These are phyloP conservation scores for Taxidea taxus DNA, from an alignment of 2,113 vertebrate species.

Conservation along the genomic window DNA sequence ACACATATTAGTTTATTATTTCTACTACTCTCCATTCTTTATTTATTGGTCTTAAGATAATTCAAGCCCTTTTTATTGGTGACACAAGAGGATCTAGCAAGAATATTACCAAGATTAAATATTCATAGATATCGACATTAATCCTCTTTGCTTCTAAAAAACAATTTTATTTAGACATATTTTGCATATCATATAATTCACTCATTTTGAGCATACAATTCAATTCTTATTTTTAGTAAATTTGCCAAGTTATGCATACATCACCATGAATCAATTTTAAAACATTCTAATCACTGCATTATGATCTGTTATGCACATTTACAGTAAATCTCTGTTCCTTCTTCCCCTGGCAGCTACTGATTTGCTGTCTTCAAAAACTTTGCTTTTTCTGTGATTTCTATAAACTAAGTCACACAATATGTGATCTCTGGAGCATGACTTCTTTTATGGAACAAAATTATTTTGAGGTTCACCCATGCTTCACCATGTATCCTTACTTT, in stretches of 20 bases:
- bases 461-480: background rate
- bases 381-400: background rate
- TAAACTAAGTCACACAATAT: background rate
- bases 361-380: background rate
- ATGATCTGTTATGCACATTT: background rate
- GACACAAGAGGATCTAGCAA: background rate
- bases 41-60: background rate
- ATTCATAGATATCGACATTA: background rate
- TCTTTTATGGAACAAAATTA: background rate
- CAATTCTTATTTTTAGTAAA: background rate
- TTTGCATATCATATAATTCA: background rate
- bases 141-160: background rate
- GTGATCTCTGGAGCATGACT: background rate
- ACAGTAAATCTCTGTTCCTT: background rate
- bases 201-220: background rate
- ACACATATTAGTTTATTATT: background rate
- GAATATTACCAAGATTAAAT: slow-evolving; percentile 7
- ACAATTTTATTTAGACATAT: background rate
- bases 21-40: background rate
- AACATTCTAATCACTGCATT: background rate
- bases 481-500: background rate
- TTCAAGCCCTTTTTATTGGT: background rate
- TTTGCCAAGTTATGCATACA: background rate
- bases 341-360: background rate
- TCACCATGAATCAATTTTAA: background rate